These are phyloP conservation scores for Diabrotica virgifera DNA, from an alignment of 1,140 invertebrate genomes.

Conservation along the genomic window DNA sequence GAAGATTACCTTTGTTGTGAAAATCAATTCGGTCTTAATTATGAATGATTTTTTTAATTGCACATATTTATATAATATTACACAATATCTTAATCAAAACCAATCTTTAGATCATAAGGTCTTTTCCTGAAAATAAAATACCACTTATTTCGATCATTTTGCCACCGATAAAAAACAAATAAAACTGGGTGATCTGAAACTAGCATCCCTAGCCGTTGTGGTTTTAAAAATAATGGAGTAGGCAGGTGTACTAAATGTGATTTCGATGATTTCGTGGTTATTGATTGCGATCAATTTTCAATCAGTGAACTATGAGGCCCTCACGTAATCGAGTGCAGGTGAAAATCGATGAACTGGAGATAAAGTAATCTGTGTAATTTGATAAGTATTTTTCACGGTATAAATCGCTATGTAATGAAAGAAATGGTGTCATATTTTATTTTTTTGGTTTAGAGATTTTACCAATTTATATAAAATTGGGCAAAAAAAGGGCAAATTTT, in stretches of 20 bases:
- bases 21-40: too few relatives aligned
- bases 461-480: too few relatives aligned
- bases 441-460: too few relatives aligned
- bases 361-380: not conserved
- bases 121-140: not conserved
- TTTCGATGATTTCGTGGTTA: constrained; percentile 2
- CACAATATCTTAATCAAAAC: too few relatives aligned
- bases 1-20: too few relatives aligned
- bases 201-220: not conserved
- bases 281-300: constrained; percentile 1
- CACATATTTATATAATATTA: too few relatives aligned
- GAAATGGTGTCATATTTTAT: too few relatives aligned
- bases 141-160: not conserved
- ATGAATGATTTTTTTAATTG: too few relatives aligned
- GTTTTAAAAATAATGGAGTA: not conserved
- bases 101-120: too few relatives aligned
- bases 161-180: not conserved
- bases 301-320: not conserved
- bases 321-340: not conserved
- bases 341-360: not conserved
- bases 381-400: not conserved
- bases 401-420: too few relatives aligned
- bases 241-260: not conserved
- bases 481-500: too few relatives aligned
- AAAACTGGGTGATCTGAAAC: not conserved